Percentiles rank a stretch among this genome's conserved stretches.
These are phyloP conservation scores for Stigmatopora argus DNA, from an alignment of 2,113 vertebrate species.

Conservation along the genomic window DNA sequence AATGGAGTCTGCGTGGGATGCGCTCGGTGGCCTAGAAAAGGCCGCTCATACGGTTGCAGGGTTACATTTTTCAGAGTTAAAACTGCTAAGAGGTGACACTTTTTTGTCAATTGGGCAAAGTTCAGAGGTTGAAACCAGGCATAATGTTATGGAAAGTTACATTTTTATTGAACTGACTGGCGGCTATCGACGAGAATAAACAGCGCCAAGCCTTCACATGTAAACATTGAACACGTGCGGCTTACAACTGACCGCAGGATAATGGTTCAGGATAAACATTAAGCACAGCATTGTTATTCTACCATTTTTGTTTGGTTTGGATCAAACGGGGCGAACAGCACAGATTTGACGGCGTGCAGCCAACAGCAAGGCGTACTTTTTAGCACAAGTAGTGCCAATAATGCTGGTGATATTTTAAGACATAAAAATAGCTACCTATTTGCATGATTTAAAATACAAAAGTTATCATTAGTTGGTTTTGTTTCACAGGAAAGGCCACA, in stretches of 20 bases:
- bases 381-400: slow-evolving; percentile 4
- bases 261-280: too few relatives aligned
- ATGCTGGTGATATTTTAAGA: neutral
- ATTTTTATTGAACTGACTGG: too few relatives aligned
- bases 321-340: slow-evolving; percentile 44
- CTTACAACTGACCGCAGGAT: too few relatives aligned
- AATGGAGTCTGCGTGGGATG: slow-evolving; percentile 50
- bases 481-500: neutral
- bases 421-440: neutral
- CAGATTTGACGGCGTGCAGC: slow-evolving; percentile 52
- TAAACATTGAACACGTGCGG: too few relatives aligned
- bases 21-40: neutral
- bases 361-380: slow-evolving; percentile 21
- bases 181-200: too few relatives aligned
- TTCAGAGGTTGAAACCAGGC: too few relatives aligned
- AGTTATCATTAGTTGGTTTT: neutral
- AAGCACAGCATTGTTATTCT: neutral
- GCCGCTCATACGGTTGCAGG: neutral
- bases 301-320: slow-evolving; percentile 16
- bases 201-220: too few relatives aligned
- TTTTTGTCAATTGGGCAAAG: too few relatives aligned
- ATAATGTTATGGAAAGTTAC: too few relatives aligned
- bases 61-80: too few relatives aligned
- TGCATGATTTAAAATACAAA: neutral
- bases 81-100: too few relatives aligned